Percentiles rank a stretch among this genome's conserved stretches.
Conservation (phyloP, 2,888 invertebrate genomes). For the Phragmatobia fuliginosa region DNA sequence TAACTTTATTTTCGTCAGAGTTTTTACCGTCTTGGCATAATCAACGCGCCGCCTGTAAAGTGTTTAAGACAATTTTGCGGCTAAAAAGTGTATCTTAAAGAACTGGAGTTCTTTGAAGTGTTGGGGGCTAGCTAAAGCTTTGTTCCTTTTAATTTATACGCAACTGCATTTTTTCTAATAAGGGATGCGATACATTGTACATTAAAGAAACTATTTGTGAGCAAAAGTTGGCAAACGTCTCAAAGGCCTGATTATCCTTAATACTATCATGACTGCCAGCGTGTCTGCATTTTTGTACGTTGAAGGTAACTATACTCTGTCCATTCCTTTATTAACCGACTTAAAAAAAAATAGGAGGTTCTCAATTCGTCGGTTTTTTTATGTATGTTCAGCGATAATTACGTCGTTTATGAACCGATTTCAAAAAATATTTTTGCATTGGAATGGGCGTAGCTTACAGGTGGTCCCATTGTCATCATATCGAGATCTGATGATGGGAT, state of each 20-base stretch:
- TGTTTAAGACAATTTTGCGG: conserved; percentile 80
- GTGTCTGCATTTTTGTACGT: not conserved
- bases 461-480: too few species aligned
- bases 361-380: too few species aligned
- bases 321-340: too few species aligned
- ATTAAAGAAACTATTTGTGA: not conserved
- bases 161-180: not conserved
- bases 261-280: not conserved
- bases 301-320: not conserved
- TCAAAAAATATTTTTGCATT: too few species aligned
- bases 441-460: too few species aligned
- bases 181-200: not conserved
- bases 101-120: conserved; percentile 65
- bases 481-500: too few species aligned
- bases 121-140: conserved; percentile 1
- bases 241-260: not conserved
- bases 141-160: conserved; percentile 37
- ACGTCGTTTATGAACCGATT: too few species aligned
- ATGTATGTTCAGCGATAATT: too few species aligned
- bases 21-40: conserved; percentile 79
- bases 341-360: too few species aligned
- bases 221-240: not conserved
- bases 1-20: conserved; percentile 80
- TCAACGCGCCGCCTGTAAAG: conserved; percentile 74
- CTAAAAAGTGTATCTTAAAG: conserved; percentile 72